Evolutionary conservation across 2,113 vertebrate species (phyloP).

Genomic region (Halcyon senegalensis): DNA sequence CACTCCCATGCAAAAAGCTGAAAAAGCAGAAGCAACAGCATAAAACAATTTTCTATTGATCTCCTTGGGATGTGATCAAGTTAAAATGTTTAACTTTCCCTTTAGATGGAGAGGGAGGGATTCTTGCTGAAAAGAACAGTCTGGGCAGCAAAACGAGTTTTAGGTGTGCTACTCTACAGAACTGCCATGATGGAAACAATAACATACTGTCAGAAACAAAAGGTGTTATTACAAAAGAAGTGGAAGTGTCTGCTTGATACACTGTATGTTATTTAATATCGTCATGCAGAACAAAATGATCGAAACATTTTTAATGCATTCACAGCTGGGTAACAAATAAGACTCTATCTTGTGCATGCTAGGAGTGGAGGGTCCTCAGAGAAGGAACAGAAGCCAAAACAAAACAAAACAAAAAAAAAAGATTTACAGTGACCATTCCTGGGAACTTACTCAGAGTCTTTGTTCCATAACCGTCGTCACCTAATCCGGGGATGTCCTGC

Average conservation of each 20-base stretch:
- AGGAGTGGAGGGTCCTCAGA: constrained; percentile 77
- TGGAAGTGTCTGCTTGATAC: constrained; percentile 69
- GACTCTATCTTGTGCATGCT: constrained; percentile 84
- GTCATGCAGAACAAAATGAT: constrained; percentile 82
- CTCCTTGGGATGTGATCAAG: neutral
- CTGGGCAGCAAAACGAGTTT: constrained; percentile 41
- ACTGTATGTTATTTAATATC: constrained; percentile 73
- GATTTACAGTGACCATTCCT: constrained; percentile 88
- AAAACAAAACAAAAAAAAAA: constrained; percentile 70
- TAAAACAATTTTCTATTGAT: constrained; percentile 34
- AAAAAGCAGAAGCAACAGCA: constrained; percentile 68
- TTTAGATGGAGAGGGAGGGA: constrained; percentile 66
- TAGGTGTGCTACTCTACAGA: constrained; percentile 52
- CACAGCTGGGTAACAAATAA: constrained; percentile 82
- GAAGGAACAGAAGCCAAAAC: constrained; percentile 81
- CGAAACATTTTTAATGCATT: constrained; percentile 79
- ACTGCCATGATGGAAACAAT: constrained; percentile 61
- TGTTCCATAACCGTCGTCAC: constrained; percentile 99
- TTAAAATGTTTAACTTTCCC: constrained; percentile 37
- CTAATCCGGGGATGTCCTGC: constrained; percentile 98
- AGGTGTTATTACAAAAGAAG: constrained; percentile 68
- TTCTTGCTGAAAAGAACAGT: constrained; percentile 52
- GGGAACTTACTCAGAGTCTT: constrained; percentile 99
- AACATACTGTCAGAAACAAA: constrained; percentile 71
- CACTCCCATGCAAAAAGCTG: constrained; percentile 65